These are phyloP conservation scores for Hydrolagus affinis DNA, from an alignment of 2,113 vertebrate species.

Conservation along the genomic window DNA sequence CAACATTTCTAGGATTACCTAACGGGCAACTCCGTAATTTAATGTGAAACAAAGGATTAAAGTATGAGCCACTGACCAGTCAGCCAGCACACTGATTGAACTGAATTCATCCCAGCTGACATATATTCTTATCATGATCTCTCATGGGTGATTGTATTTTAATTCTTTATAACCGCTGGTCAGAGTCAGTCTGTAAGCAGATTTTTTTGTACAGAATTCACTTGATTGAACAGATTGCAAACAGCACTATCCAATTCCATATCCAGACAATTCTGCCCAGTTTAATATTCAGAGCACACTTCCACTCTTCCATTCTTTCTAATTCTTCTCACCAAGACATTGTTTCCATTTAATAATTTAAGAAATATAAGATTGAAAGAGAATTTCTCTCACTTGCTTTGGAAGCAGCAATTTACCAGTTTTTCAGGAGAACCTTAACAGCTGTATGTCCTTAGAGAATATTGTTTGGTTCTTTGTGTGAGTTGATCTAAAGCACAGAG, in stretches of 20 bases:
- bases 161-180: neutral
- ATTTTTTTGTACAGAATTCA: neutral
- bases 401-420: too few relatives aligned
- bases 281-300: neutral
- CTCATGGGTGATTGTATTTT: neutral
- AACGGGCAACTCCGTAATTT: neutral
- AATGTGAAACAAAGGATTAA: slow-evolving; percentile 1
- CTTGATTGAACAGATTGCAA: neutral
- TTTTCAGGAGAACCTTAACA: too few relatives aligned
- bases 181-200: too few relatives aligned
- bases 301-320: neutral
- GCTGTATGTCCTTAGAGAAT: too few relatives aligned
- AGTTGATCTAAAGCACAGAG: too few relatives aligned
- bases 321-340: neutral
- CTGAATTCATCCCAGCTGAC: neutral
- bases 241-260: neutral
- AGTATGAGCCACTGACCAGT: neutral
- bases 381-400: too few relatives aligned
- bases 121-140: slow-evolving; percentile 3
- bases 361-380: neutral
- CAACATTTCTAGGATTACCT: neutral
- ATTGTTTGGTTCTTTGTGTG: too few relatives aligned
- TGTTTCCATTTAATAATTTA: neutral
- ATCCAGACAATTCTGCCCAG: neutral
- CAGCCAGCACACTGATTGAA: neutral